phyloP scores from a whole-genome alignment of 1,140 invertebrate genomes.

The Coelopa frigida region DNA sequence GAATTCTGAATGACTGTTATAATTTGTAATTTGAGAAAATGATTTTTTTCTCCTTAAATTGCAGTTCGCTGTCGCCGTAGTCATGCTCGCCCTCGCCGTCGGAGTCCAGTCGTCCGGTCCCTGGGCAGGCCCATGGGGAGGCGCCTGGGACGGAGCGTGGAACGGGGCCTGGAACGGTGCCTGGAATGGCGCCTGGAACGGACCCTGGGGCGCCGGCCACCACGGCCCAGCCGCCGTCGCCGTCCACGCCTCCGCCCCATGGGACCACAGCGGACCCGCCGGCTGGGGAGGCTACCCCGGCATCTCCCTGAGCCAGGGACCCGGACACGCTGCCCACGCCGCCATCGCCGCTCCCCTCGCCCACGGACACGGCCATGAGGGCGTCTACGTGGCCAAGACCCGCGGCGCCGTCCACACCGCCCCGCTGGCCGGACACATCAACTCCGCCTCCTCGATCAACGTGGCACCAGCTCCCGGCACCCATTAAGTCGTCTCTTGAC shows the following conservation, averaged over 20 bases:
- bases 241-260: neutral
- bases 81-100: slow-evolving; percentile 39
- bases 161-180: slow-evolving; percentile 1
- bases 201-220: neutral
- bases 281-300: slow-evolving; percentile 27
- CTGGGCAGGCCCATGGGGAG: slow-evolving; percentile 1
- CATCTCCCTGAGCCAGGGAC: slow-evolving; percentile 35
- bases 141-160: neutral
- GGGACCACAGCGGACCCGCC: slow-evolving; percentile 1
- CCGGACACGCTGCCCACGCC: slow-evolving; percentile 17
- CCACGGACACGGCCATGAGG: slow-evolving; percentile 23
- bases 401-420: slow-evolving; percentile 47
- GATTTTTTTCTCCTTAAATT: slow-evolving; percentile 18
- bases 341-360: neutral
- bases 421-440: slow-evolving; percentile 43
- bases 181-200: neutral
- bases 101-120: slow-evolving; percentile 35
- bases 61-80: neutral
- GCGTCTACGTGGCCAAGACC: slow-evolving; percentile 47
- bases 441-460: slow-evolving; percentile 40
- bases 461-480: slow-evolving; percentile 48
- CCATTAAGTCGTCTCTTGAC: slow-evolving; percentile 1
- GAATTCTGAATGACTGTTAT: neutral
- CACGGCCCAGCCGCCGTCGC: neutral
- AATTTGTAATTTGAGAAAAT: neutral